Evolutionary conservation across 2,113 vertebrate genomes (phyloP), one percentile per base, ranked within the genome.

Genomic region (Chiloscyllium plagiosum): DNA sequence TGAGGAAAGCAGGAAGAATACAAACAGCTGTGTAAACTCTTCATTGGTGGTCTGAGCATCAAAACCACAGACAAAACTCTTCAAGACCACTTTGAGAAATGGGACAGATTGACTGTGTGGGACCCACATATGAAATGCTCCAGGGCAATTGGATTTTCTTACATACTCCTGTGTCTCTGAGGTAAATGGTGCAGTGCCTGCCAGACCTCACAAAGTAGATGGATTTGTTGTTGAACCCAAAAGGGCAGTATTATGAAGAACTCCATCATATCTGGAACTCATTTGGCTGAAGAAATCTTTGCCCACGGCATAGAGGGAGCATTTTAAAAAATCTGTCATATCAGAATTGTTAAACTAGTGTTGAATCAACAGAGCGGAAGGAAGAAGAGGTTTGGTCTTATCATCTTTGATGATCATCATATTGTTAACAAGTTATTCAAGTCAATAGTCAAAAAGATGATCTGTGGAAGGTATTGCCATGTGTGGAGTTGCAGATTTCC

Each of bases 41-140:
- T 93, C 89, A 93, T 93, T 93, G 89, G 89, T 93, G 89, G 89
- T 93, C 89, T 37, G 61, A 66, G n/a, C 89, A 66, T 93, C 89
- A 93, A 92, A 93, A 37, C 89, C 89, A 93, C 89, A 93, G 89
- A 93, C 89, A 93, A 93, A 93, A 93, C 61, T 93, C 89, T 93
- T 66, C 89, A 93, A 83, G 80, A 83, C 80, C 37, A 83, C 80
- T 42, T 83, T 93, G 89, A 68, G 89, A 93, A 93, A 93, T 93
- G 61, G 89, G 89, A 93, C 89, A 93, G 89, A 93, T 93, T 93
- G 89, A 93, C 89, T 93, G 89, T 89, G 86, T 93, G 89, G 56
- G 89, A 93, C 89, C 89, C 37, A 93, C 89, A 93, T 61, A 93
- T 93, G 89, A 66, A 93, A 65, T 68, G 89, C 89, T 66, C 89